Evolutionary conservation across 2,888 invertebrate genomes (phyloP).

Genomic region (Nephrotoma guestfalica): DNA sequence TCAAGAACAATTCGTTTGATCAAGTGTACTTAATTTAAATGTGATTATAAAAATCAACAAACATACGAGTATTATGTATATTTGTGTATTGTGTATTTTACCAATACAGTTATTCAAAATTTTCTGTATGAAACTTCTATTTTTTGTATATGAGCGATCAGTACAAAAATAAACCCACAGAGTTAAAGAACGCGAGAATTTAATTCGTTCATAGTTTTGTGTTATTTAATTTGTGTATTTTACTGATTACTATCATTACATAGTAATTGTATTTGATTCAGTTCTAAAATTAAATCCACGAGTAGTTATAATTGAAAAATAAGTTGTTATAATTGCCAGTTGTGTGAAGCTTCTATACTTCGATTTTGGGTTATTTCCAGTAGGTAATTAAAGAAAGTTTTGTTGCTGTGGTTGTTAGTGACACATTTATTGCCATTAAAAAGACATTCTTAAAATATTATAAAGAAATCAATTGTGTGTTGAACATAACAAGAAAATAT

Average conservation of each 20-base stretch:
- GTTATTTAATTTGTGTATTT: background rate
- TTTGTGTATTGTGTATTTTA: background rate
- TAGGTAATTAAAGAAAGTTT: background rate
- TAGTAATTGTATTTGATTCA: background rate
- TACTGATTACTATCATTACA: background rate
- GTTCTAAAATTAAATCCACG: background rate
- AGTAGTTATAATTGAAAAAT: background rate
- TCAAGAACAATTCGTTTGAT: background rate
- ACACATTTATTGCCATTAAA: background rate
- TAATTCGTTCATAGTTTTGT: background rate
- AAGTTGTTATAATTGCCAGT: background rate
- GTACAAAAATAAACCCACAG: background rate
- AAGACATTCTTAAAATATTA: background rate
- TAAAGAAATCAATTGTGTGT: background rate
- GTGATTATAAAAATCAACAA: background rate
- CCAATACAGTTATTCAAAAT: background rate
- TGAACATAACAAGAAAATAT: background rate
- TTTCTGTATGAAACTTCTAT: background rate
- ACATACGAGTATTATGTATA: background rate
- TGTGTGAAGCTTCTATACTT: background rate
- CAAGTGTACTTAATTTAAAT: background rate
- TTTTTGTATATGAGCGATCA: background rate
- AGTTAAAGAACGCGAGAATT: background rate
- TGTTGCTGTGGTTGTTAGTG: background rate
- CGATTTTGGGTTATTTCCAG: background rate